These are phyloP conservation scores for Drosophila yooni DNA, from an alignment of 2,888 invertebrate species.

Conservation along the genomic window DNA sequence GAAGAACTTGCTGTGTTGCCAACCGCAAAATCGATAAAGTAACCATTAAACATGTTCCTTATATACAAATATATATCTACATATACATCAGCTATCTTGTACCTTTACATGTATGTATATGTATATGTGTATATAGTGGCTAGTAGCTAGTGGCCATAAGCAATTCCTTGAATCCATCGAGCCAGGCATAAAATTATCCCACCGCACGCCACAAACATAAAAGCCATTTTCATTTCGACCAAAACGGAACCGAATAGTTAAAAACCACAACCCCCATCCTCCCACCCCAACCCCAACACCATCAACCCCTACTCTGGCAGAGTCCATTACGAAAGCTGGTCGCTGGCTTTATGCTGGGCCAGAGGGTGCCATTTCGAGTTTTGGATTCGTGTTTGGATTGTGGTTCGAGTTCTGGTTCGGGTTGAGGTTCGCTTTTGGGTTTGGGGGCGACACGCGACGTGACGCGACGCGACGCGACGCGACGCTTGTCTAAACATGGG, in stretches of 20 bases:
- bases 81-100: neutral
- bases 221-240: slow-evolving; percentile 78
- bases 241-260: slow-evolving; percentile 40
- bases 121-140: slow-evolving; percentile 17
- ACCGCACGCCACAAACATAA: slow-evolving; percentile 73
- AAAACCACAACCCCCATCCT: slow-evolving; percentile 11
- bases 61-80: neutral
- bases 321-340: slow-evolving; percentile 21
- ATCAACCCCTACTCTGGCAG: neutral
- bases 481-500: slow-evolving; percentile 54
- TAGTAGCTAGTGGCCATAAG: slow-evolving; percentile 38
- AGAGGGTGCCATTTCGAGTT: slow-evolving; percentile 23
- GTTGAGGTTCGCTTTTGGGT: neutral
- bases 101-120: neutral
- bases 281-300: neutral
- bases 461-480: slow-evolving; percentile 9
- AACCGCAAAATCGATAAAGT: slow-evolving; percentile 63
- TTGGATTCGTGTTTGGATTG: slow-evolving; percentile 17
- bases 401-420: slow-evolving; percentile 10
- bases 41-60: slow-evolving; percentile 57
- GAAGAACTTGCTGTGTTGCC: slow-evolving; percentile 10
- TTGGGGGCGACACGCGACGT: slow-evolving; percentile 45
- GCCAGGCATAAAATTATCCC: slow-evolving; percentile 69
- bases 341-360: slow-evolving; percentile 17
- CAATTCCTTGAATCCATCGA: slow-evolving; percentile 63